Evolutionary conservation across 1,140 invertebrate genomes (phyloP).

Genomic region (Drosophila micromelanica): DNA sequence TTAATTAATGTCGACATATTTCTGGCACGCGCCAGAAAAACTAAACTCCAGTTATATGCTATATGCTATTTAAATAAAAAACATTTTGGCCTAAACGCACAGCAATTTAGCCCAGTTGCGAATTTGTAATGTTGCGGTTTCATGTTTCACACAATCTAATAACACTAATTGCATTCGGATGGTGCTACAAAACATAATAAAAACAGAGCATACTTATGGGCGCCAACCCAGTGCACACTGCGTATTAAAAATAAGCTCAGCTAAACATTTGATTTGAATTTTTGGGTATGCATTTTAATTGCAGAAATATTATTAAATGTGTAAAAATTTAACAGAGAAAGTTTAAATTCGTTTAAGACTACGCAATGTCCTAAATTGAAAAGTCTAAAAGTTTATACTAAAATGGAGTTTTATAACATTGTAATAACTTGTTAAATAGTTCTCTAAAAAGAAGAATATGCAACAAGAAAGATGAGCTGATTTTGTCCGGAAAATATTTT

Average conservation of each 20-base stretch:
- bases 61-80: constrained; percentile 4
- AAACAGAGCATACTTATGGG: constrained; percentile 10
- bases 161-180: constrained; percentile 55
- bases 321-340: too few species aligned
- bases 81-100: constrained; percentile 18
- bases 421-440: too few species aligned
- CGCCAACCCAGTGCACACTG: not conserved
- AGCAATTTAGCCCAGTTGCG: constrained; percentile 10
- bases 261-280: too few species aligned
- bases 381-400: too few species aligned
- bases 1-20: constrained; percentile 52
- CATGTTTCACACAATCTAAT: constrained; percentile 49
- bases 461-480: too few species aligned
- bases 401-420: too few species aligned
- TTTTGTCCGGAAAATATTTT: too few species aligned
- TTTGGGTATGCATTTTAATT: too few species aligned
- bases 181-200: not conserved
- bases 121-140: constrained; percentile 40
- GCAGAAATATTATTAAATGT: too few species aligned
- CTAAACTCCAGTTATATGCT: not conserved
- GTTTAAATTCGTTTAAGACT: too few species aligned
- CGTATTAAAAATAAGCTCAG: not conserved
- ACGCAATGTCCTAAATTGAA: too few species aligned
- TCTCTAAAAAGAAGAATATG: too few species aligned
- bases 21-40: constrained; percentile 17